A percentile compares a stretch with the other conserved stretches of the same genome.
phyloP scores from a whole-genome alignment of 30 jellyfish, hydroid and myxozoan species.

The Turritopsis dohrnii region DNA sequence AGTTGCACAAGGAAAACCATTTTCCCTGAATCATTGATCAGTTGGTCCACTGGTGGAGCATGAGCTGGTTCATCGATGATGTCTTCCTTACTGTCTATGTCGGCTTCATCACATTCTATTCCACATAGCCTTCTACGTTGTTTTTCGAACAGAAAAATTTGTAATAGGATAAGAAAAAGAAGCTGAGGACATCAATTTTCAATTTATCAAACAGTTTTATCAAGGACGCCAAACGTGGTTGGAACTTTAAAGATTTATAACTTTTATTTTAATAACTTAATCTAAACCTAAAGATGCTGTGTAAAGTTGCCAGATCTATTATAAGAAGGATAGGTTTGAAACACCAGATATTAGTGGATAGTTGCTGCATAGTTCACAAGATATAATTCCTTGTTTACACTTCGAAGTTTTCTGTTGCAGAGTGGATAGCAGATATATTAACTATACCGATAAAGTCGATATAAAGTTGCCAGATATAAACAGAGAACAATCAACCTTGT shows the following conservation, averaged over 20 bases:
- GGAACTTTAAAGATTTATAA: no score
- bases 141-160: neutral
- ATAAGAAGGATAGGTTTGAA: no score
- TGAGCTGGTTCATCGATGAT: slow-evolving; percentile 18
- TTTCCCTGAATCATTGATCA: slow-evolving; percentile 68
- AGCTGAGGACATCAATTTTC: neutral
- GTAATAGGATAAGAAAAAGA: neutral
- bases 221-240: no score
- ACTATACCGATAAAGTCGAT: no score
- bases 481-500: slow-evolving; percentile 17
- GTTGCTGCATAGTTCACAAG: no score
- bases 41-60: slow-evolving; percentile 39
- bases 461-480: neutral
- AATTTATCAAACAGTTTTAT: neutral
- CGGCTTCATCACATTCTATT: neutral
- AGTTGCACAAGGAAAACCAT: slow-evolving; percentile 44
- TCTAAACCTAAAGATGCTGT: no score
- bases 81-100: neutral
- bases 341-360: no score
- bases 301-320: no score
- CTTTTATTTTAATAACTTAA: no score
- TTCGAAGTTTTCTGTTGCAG: no score
- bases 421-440: no score
- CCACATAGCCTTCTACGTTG: neutral
- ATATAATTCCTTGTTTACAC: no score